phyloP scores from a whole-genome alignment of 1,140 invertebrate species.

The Saxidomus purpurata region DNA sequence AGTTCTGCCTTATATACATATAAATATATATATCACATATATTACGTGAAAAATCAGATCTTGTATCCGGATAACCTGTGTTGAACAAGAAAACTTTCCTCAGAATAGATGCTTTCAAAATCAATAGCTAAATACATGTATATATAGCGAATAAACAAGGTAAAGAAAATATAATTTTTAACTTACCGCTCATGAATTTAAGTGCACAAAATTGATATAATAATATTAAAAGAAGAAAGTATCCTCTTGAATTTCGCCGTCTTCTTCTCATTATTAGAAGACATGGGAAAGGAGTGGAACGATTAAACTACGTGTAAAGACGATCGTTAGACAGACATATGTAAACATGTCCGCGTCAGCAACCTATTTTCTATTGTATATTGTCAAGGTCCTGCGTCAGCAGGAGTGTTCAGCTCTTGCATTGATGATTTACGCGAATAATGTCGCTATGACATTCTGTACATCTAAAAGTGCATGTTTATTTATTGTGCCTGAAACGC shows the following conservation, averaged over 20 bases:
- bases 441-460: too few species aligned
- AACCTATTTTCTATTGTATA: not conserved
- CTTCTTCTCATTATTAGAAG: constrained; percentile 17
- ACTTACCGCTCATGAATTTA: constrained; percentile 34
- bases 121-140: not conserved
- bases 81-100: too few species aligned
- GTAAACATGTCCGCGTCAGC: not conserved
- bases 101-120: too few species aligned
- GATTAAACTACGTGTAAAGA: not conserved
- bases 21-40: too few species aligned
- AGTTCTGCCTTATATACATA: too few species aligned
- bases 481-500: too few species aligned
- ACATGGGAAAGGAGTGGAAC: not conserved
- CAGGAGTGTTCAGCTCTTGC: too few species aligned
- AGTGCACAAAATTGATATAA: not conserved
- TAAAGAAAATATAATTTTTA: not conserved
- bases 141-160: not conserved
- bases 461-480: too few species aligned
- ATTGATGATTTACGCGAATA: too few species aligned
- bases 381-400: too few species aligned
- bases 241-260: not conserved
- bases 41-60: too few species aligned
- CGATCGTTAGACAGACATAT: not conserved
- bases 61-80: too few species aligned
- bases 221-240: not conserved